phyloP scores from a whole-genome alignment of 2,113 vertebrate genomes.

The Piaya cayana region DNA sequence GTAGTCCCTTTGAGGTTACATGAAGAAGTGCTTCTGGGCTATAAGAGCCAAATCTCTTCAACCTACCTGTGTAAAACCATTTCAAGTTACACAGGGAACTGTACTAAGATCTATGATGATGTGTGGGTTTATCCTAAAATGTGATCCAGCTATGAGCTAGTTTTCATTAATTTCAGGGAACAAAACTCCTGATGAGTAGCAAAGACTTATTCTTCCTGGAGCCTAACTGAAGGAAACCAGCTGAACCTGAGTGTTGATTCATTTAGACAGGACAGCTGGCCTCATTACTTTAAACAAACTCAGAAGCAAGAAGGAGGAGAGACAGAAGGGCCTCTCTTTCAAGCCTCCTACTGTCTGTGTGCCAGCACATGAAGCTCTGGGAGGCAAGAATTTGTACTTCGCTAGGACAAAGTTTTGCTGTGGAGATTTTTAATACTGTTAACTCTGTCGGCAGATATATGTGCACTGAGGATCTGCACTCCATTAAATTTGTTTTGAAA shows the following conservation, averaged over 20 bases:
- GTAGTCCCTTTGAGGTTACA: not conserved
- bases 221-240: not conserved
- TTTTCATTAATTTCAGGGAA: not conserved
- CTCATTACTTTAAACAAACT: not conserved
- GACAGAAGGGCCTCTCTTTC: not conserved
- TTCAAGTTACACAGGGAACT: not conserved
- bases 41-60: not conserved
- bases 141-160: not conserved
- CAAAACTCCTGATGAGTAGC: not conserved
- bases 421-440: not conserved
- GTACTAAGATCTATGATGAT: not conserved
- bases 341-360: not conserved
- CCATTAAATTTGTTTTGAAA: not conserved
- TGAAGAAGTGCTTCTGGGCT: not conserved
- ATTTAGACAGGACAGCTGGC: not conserved
- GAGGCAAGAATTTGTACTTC: not conserved
- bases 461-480: not conserved
- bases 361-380: not conserved
- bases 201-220: not conserved
- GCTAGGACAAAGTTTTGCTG: not conserved
- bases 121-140: not conserved
- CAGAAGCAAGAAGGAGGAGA: not conserved
- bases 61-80: not conserved
- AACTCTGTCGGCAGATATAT: not conserved
- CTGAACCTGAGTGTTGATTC: not conserved